Evolutionary conservation across 2,113 vertebrate genomes (phyloP), one percentile per base, ranked within the genome.

Genomic region (Lepus americanus): DNA sequence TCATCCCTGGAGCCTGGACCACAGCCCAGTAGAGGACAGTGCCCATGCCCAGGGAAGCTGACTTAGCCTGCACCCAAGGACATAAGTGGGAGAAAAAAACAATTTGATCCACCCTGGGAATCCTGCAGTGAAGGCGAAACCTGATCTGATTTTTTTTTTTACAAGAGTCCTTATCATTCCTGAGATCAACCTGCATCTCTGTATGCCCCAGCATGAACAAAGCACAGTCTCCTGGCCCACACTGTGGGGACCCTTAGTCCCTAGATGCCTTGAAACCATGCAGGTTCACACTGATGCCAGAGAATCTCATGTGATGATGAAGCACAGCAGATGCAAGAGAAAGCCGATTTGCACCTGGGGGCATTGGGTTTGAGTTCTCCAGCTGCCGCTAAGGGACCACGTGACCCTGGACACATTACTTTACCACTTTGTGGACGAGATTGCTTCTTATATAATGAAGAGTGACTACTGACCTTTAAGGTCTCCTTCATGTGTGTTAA

Each of bases 61-160:
- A 31, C 25, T 49, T 9, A 3, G 14, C 20, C 51, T 74, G 16
- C 67, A 84, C 59, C 31, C 74, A 63, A 83, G 51, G 31, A 31
- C 20, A 86, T n/a, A 89, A 51, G 87, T 49, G 61, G 9, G 66
- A 73, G 53, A 80, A 22, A n/a, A 92, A 89, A 83, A 76, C 19
- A 16, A 93, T 78, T 25, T 49, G 4, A 82, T 74, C 9, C 4
- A 27, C 23, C 27, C 20, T 31, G 63, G 11, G 44, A 87, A 92
- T 93, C 87, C 85, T 93, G 44, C 53, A 74, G 36, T 67, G 11
- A 90, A 87, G n/a, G n/a, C n/a, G 63, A 96, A 87, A 84, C 49
- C 51, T 87, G 23, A 85, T 92, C 87, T 95, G 77, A 87, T 74
- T 19, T 59, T 74, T 19, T 19, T 59, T 59, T 59, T 92, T 33